Evolutionary conservation across 2,113 vertebrate species (phyloP), one percentile per base, ranked within the genome.

Genomic region (Ochotona curzoniae): DNA sequence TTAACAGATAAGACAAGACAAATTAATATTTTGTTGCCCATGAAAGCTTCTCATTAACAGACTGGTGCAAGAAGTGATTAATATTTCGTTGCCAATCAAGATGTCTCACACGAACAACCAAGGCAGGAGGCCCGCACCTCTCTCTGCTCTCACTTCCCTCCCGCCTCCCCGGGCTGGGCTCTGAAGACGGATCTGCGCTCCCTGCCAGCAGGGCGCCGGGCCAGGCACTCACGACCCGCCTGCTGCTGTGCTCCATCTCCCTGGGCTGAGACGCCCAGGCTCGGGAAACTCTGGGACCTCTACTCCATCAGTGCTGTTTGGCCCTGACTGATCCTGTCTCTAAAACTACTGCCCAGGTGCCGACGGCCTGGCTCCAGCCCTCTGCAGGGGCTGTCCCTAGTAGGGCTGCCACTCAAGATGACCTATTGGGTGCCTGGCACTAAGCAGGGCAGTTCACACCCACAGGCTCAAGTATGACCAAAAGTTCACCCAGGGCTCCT

Each of bases 61-160:
- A 96, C 90, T 35, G 92, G 90, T 87, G 87, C 38, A 96, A 95
- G 94, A 98, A 97, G 88, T 93, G 95, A 97, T 96, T 97, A 96
- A 96, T 98, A 96, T 96, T 98, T 98, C 96, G 95, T 97, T 98
- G 97, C 97, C 97, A 97, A 97, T 98, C 98, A 98, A 97, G 96
- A 74, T 76, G 97, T 90, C 91, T 95, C 86, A 90, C 81, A 93
- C 96, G 96, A 96, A 87, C 87, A 80, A 98, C 96, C 95, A 96
- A 92, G 79, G 93, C 91, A 83, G 87, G 93, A 95, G 26, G 38
- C 87, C 88, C 80, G 63, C 84, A 89, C 89, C 95, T 70, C 94
- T 79, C 1, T 0, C 1, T 0, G 66, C 1, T 89, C 32, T 93
- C 82, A 83, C 94, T 38, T 2, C 61, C 63, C 70, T 87, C 70